phyloP scores from a whole-genome alignment of 2,888 invertebrate species.

The Oasisia sp. region DNA sequence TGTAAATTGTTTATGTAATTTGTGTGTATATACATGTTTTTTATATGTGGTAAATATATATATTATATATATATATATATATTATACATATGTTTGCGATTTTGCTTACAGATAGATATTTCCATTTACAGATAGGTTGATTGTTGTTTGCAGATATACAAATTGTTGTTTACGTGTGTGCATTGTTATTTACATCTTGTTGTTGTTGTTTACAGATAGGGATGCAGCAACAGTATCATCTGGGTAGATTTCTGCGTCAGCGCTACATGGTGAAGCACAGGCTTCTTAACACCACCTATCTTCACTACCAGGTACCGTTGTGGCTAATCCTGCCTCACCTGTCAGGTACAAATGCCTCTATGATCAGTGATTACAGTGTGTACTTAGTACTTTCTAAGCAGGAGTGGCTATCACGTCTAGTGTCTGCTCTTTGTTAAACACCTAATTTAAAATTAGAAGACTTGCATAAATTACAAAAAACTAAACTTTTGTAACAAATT shows the following conservation, averaged over 20 bases:
- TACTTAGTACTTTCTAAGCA: neutral
- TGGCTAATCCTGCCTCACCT: neutral
- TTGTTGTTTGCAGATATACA: neutral
- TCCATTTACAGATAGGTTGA: neutral
- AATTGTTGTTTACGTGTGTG: neutral
- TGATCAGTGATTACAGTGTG: neutral
- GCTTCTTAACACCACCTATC: neutral
- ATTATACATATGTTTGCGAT: no score
- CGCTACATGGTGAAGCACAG: conserved; percentile 29
- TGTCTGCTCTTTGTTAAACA: no score
- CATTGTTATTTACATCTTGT: neutral
- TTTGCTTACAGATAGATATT: no score
- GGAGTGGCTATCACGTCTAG: neutral
- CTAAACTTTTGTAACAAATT: no score
- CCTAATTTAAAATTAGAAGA: no score
- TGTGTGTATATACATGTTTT: neutral
- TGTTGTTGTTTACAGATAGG: conserved; percentile 33
- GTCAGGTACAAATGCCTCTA: neutral
- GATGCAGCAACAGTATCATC: conserved; percentile 37
- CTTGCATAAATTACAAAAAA: no score
- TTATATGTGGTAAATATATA: no score
- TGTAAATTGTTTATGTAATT: neutral
- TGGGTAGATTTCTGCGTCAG: conserved; percentile 36
- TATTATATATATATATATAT: no score
- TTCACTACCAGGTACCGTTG: neutral